Percentiles rank a stretch among this genome's conserved stretches.
Conservation (phyloP, 2,113 vertebrate genomes). For the Catharus minimus region DNA sequence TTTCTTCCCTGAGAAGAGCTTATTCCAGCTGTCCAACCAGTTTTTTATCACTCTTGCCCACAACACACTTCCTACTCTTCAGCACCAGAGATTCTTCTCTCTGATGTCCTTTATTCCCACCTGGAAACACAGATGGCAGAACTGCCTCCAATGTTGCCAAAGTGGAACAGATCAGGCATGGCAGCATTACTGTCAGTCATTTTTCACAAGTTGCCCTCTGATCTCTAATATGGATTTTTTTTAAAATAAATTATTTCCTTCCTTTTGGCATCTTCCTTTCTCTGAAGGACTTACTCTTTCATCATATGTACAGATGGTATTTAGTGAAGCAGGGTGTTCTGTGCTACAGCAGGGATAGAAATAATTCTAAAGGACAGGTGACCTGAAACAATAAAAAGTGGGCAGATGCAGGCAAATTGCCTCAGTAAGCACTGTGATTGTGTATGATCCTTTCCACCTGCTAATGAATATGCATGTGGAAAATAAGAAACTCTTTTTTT, state of each 20-base stretch:
- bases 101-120: not conserved
- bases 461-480: conserved; percentile 53
- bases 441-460: conserved; percentile 39
- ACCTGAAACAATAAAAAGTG: conserved; percentile 36
- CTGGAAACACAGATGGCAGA: conserved; percentile 26
- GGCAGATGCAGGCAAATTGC: conserved; percentile 48
- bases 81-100: not conserved
- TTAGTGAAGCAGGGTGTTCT: not conserved
- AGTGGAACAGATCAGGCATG: not conserved
- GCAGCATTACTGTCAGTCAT: not conserved
- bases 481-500: conserved; percentile 37
- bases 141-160: not conserved
- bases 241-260: not conserved
- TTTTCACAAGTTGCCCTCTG: not conserved
- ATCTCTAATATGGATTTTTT: not conserved
- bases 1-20: not conserved
- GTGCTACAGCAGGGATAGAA: not conserved
- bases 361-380: conserved; percentile 45
- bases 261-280: not conserved
- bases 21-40: not conserved
- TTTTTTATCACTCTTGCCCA: not conserved
- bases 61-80: not conserved
- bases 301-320: not conserved
- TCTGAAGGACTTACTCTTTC: not conserved
- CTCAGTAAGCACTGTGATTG: conserved; percentile 44